Percentiles rank a stretch among this genome's conserved stretches.
These are phyloP conservation scores for Myripristis jacobus DNA, from an alignment of 2,797 vertebrate genomes.

Conservation along the genomic window DNA sequence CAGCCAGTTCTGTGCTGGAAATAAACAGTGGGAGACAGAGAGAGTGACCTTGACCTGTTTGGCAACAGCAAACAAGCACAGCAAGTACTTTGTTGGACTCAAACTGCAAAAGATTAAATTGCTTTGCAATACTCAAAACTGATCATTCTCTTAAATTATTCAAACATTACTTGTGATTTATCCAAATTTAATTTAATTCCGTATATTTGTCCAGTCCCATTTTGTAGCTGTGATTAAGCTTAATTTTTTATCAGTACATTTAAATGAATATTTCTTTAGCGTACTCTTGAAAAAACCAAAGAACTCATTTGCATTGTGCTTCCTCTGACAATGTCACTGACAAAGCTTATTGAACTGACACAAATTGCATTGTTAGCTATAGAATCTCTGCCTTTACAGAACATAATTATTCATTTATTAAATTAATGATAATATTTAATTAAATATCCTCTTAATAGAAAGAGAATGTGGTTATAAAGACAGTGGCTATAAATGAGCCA, in stretches of 20 bases:
- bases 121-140: neutral
- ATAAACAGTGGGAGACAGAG: neutral
- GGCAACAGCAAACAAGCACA: neutral
- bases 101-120: neutral
- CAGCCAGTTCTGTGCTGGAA: constrained; percentile 4
- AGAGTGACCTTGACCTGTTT: constrained; percentile 13
- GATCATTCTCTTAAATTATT: neutral
- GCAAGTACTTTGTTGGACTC: neutral
- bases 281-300: too few species aligned
- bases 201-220: neutral
- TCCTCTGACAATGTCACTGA: too few species aligned
- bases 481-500: neutral
- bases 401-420: neutral
- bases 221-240: neutral
- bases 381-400: neutral
- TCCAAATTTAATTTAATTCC: neutral
- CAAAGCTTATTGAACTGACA: too few species aligned
- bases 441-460: neutral
- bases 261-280: too few species aligned
- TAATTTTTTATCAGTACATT: too few species aligned
- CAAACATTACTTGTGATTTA: neutral
- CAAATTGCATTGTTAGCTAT: too few species aligned
- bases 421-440: neutral
- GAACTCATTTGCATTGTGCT: too few species aligned
- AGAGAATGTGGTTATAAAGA: neutral